phyloP scores from a whole-genome alignment of 2,888 invertebrate species.

The Poecilus cupreus region DNA sequence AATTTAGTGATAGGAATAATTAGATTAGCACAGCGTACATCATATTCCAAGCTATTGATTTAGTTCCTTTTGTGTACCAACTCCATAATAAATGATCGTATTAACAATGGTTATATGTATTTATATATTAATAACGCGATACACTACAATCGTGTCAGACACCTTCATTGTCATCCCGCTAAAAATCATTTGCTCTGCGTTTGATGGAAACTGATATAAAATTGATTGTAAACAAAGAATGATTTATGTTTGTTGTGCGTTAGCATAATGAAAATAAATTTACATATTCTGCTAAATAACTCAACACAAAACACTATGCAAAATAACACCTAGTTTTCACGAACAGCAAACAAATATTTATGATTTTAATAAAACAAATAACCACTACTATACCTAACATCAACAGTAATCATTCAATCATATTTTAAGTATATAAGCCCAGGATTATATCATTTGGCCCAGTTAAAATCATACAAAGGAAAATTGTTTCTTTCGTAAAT shows the following conservation, averaged over 20 bases:
- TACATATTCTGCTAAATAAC: no score
- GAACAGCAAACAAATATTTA: no score
- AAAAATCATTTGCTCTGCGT: background rate
- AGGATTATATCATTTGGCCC: no score
- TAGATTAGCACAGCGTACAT: slow-evolving; percentile 5
- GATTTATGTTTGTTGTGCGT: slow-evolving; percentile 4
- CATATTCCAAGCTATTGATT: slow-evolving; percentile 26
- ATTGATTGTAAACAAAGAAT: slow-evolving; percentile 11
- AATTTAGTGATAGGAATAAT: slow-evolving; percentile 7
- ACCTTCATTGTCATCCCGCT: background rate
- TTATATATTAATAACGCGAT: slow-evolving; percentile 12
- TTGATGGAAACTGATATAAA: background rate
- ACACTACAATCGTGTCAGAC: background rate
- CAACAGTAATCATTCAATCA: no score
- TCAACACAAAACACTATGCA: no score
- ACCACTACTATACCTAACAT: no score
- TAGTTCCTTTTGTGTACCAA: slow-evolving; percentile 16
- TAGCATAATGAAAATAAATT: background rate
- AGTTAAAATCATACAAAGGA: no score
- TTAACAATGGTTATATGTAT: slow-evolving; percentile 29
- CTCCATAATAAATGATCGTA: slow-evolving; percentile 15
- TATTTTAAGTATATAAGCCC: no score
- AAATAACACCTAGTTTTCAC: no score
- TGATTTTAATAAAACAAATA: no score
- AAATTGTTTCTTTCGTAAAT: no score